Base-by-base conservation (phyloP, 2,888 invertebrate genomes). In the Acanthosepion esculentum region DNA sequence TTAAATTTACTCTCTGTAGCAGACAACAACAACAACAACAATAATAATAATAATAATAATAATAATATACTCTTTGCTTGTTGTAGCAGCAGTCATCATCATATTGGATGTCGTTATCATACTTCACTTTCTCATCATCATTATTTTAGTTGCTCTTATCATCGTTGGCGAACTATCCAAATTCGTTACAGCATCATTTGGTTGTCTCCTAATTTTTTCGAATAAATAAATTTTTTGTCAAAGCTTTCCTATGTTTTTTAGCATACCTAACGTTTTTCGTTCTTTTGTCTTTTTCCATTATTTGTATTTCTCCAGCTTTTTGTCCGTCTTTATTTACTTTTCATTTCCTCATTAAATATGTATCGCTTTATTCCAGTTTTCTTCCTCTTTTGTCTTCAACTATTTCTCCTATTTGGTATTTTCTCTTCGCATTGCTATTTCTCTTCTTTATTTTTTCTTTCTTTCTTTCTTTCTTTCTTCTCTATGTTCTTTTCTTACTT, bases 161-260 rank as follows among this genome's bases (percentile, higher is more conserved):
- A 0, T 6, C 6, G 23, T 5, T 5, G 59, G 3, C 2, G 59
- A 0, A 20, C 1, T 55, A 15, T 5, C 18, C 20, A 20, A 55
- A 55, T 20, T 55, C 0, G 20, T 15, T 20, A 20, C 5, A 55
- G 55, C 55, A 20, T 50, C 48, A 50, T 64, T 91, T 59, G 33
- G 55, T 94, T 50, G 53, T 95, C 92, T 91, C 95, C 12, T 94
- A 48, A 64, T 59, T 94, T 94, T 92, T 93, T 91, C 91, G 91
- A 18, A 78, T n/a, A 33, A 53, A 55, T 91, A n/a, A 48, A 33
- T 48, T 33, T 41, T 10, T 48, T n/a, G n/a, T 48, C 48, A 41
- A 48, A 1, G 48, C 48, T 91, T 93, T 93, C 94, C 50, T 48
- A 15, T 48, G 48, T 78, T 50, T 50, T 78, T 50, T 50, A 41